These are phyloP conservation scores for Melanophora roralis DNA, from an alignment of 2,888 invertebrate genomes.

Conservation along the genomic window DNA sequence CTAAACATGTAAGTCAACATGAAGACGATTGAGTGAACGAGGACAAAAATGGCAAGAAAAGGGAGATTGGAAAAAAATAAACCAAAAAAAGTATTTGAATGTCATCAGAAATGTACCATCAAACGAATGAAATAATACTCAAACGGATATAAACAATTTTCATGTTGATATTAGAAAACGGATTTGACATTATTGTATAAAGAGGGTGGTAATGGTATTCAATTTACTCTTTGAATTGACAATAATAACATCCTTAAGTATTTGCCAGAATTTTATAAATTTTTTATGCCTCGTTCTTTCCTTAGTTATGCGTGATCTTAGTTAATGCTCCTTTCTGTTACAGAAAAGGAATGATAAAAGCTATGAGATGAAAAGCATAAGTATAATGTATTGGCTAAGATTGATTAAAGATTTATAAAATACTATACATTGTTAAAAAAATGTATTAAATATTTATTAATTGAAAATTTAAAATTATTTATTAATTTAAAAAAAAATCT, in stretches of 20 bases:
- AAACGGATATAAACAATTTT: slow-evolving; percentile 65
- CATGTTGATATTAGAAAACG: slow-evolving; percentile 62
- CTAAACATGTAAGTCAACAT: slow-evolving; percentile 56
- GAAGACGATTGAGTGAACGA: slow-evolving; percentile 44
- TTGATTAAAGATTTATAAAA: too few relatives aligned
- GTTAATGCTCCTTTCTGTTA: background rate
- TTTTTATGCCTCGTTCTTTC: background rate
- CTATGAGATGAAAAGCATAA: slow-evolving; percentile 37
- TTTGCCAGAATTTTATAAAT: slow-evolving; percentile 29
- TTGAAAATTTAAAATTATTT: too few relatives aligned
- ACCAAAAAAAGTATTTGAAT: slow-evolving; percentile 17
- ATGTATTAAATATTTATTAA: too few relatives aligned
- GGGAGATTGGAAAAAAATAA: too few relatives aligned
- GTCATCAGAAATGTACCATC: slow-evolving; percentile 30
- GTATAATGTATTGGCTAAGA: slow-evolving; percentile 40
- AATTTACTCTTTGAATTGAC: slow-evolving; percentile 54
- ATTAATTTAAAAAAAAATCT: too few relatives aligned
- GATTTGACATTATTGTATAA: slow-evolving; percentile 60
- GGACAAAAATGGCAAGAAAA: background rate
- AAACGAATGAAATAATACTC: slow-evolving; percentile 51
- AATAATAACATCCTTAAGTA: slow-evolving; percentile 54
- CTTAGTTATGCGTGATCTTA: background rate
- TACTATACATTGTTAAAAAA: too few relatives aligned
- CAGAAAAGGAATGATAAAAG: slow-evolving; percentile 39
- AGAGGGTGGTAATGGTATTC: slow-evolving; percentile 36